phyloP scores from a whole-genome alignment of 1,140 invertebrate genomes.

The Megalonaias nervosa region DNA sequence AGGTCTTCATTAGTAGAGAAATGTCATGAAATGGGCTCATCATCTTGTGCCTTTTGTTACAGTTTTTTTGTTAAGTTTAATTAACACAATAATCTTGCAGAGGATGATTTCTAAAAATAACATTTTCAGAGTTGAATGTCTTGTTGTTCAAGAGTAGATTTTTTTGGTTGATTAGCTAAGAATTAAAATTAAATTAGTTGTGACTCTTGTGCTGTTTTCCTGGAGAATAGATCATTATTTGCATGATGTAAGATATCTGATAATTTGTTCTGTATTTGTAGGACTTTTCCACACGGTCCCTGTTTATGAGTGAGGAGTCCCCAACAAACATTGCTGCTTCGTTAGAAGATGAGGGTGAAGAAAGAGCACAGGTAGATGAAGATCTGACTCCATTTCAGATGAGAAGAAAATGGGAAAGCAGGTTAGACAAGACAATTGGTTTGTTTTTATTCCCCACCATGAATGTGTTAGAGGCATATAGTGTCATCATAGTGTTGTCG shows the following conservation, averaged over 20 bases:
- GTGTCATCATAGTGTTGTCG: too few species aligned
- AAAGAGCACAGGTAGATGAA: conserved; percentile 33
- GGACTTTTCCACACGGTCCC: conserved; percentile 66
- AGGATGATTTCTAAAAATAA: not conserved
- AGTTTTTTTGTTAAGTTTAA: too few species aligned
- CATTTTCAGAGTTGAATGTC: not conserved
- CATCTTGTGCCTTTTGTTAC: too few species aligned
- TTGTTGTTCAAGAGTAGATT: not conserved
- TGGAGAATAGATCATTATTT: not conserved
- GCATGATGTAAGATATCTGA: conserved; percentile 2
- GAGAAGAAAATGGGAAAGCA: conserved; percentile 61
- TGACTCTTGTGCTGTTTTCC: too few species aligned
- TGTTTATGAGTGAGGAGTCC: conserved; percentile 62
- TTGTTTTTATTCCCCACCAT: too few species aligned
- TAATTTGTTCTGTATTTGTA: conserved; percentile 17
- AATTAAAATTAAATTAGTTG: too few species aligned
- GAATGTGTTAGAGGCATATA: too few species aligned
- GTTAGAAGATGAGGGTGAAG: conserved; percentile 16
- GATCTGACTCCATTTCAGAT: conserved; percentile 44
- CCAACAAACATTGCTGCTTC: conserved; percentile 27
- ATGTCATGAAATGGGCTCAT: too few species aligned
- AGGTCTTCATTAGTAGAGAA: too few species aligned
- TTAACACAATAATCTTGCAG: too few species aligned
- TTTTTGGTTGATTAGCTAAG: too few species aligned
- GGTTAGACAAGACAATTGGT: conserved; percentile 22